phyloP scores from a whole-genome alignment of 2,797 vertebrate genomes.

The Chloroceryle inda region DNA sequence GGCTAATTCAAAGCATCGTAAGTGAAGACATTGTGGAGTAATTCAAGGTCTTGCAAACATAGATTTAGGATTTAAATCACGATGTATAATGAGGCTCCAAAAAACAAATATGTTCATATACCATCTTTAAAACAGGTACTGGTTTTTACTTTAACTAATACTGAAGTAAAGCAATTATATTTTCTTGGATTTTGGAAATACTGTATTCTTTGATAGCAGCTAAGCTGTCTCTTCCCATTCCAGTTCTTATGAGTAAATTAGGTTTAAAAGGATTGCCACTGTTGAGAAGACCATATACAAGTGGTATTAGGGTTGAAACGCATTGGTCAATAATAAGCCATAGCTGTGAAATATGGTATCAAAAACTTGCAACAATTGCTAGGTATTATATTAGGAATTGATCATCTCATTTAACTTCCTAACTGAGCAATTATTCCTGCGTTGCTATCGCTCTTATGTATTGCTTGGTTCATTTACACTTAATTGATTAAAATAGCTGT shows the following conservation, averaged over 20 bases:
- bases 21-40: background rate
- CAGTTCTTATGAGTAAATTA: background rate
- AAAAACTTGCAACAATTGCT: background rate
- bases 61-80: background rate
- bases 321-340: background rate
- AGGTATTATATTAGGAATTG: background rate
- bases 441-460: background rate
- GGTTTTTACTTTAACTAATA: background rate
- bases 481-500: conserved; percentile 6
- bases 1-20: background rate
- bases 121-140: background rate
- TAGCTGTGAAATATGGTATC: background rate
- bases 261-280: background rate
- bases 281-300: background rate
- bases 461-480: background rate
- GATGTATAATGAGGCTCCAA: background rate
- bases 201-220: background rate
- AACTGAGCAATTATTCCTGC: background rate
- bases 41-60: background rate
- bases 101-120: background rate
- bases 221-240: background rate
- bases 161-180: background rate
- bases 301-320: background rate
- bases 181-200: background rate
- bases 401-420: background rate